Base-by-base conservation (phyloP, 2,113 vertebrate genomes). In the Stigmatopora argus region DNA sequence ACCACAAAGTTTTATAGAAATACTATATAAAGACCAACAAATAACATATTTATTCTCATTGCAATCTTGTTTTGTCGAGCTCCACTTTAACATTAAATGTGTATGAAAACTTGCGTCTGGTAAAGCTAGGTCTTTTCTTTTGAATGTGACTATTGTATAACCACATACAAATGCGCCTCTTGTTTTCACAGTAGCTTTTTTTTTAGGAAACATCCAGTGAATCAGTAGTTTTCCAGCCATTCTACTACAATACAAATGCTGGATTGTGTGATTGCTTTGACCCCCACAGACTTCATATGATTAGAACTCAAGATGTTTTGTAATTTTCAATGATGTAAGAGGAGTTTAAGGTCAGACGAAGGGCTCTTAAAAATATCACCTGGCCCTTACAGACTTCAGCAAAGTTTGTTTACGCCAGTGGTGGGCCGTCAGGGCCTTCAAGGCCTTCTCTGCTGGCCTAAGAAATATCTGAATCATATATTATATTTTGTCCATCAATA, bases 321-420 rank as follows among this genome's bases (percentile, higher is more conserved):
- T 65, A 49, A 3, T 38, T 51, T 66, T n/a, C 11, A 82, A 44
- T 14, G 0, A 47, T 7, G 45, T 19, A 14, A 66, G 55, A 65
- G n/a, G 8, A 35, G 58, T 61, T 48, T 44, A 0, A 8, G 68
- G 62, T 60, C 64, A 65, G 60, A 71, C 60, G 34, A 62, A 10
- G 47, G 45, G 67, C 61, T 65, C 55, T 64, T 8, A 0, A 65
- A 66, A 66, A 69, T 63, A 62, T 56, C 10, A 64, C 46, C 64
- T 1, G 18, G 65, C 49, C 0, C 68, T 75, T 78, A 57, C 69
- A 78, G 73, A 74, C 31, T 62, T 48, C 55, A 0, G 48, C n/a
- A 34, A 65, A 76, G 44, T 38, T 68, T 78, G 47, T 65, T 78
- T 64, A 69, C 72, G 51, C 46, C 52, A 78, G 69, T 59, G 64